Evolutionary conservation across 2,797 vertebrate species (phyloP).

Genomic region (Chaetophractus vellerosus): DNA sequence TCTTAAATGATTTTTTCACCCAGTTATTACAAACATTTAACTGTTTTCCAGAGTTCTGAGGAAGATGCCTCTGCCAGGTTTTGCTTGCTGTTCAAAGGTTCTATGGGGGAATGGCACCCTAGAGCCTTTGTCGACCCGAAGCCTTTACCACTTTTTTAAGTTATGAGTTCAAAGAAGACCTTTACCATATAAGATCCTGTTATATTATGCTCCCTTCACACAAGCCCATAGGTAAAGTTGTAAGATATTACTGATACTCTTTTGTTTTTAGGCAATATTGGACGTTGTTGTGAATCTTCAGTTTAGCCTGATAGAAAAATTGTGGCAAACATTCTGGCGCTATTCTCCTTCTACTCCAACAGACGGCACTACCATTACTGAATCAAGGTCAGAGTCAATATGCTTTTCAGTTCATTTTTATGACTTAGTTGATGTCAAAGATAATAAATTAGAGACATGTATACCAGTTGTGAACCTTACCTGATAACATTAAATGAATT

Average conservation of each 20-base stretch:
- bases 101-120: no score
- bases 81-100: no score
- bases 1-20: no score
- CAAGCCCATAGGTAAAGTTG: neutral
- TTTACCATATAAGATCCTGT: neutral
- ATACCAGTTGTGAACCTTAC: slow-evolving; percentile 80
- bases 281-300: slow-evolving; percentile 94
- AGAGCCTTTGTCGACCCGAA: no score
- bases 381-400: slow-evolving; percentile 89
- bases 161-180: neutral
- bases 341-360: slow-evolving; percentile 92
- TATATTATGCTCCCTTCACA: neutral
- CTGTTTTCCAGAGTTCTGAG: no score
- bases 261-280: slow-evolving; percentile 91
- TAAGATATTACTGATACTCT: neutral
- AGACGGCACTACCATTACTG: slow-evolving; percentile 91
- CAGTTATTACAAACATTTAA: no score
- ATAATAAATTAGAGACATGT: slow-evolving; percentile 72
- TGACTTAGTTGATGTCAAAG: slow-evolving; percentile 62
- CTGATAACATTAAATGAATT: slow-evolving; percentile 72
- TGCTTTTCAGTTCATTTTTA: slow-evolving; percentile 64
- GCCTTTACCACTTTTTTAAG: neutral
- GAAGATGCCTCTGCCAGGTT: no score
- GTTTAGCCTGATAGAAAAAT: slow-evolving; percentile 93
- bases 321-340: slow-evolving; percentile 94